Evolutionary conservation across 1,140 invertebrate genomes (phyloP).

Genomic region (Nixonia krombeini): DNA sequence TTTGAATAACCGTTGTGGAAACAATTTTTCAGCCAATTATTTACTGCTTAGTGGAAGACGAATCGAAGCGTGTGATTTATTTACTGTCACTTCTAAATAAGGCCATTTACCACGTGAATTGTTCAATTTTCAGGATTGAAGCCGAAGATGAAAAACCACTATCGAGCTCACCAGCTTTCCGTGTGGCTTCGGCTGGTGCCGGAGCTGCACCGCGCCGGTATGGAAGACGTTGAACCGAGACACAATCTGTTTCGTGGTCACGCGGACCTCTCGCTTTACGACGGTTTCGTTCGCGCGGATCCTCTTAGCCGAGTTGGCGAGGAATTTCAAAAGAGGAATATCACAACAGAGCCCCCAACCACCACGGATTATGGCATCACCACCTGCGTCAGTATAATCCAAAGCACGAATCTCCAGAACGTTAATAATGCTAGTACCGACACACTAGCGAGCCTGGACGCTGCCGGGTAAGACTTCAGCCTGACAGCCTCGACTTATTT

Average conservation of each 20-base stretch:
- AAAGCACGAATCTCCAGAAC: slow-evolving; percentile 71
- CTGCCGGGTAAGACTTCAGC: slow-evolving; percentile 74
- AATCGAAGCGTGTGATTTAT: too few relatives aligned
- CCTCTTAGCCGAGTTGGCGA: slow-evolving; percentile 77
- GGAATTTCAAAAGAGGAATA: slow-evolving; percentile 65
- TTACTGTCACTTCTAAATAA: too few relatives aligned
- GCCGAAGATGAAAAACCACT: slow-evolving; percentile 93
- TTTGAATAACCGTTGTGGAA: too few relatives aligned
- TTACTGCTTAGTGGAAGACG: too few relatives aligned
- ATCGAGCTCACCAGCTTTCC: slow-evolving; percentile 92
- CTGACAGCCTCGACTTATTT: too few relatives aligned
- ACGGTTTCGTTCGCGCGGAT: slow-evolving; percentile 85
- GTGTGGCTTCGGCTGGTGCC: slow-evolving; percentile 95
- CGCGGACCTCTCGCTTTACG: slow-evolving; percentile 85
- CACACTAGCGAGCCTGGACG: slow-evolving; percentile 82
- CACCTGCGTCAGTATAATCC: slow-evolving; percentile 73
- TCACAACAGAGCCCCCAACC: slow-evolving; percentile 74
- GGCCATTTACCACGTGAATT: too few relatives aligned
- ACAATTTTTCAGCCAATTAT: too few relatives aligned
- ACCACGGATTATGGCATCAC: slow-evolving; percentile 70
- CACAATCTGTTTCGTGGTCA: slow-evolving; percentile 89
- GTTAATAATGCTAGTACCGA: slow-evolving; percentile 77
- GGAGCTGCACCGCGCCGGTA: slow-evolving; percentile 89
- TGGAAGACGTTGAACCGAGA: slow-evolving; percentile 86
- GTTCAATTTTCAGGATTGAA: slow-evolving; percentile 80